phyloP scores from a whole-genome alignment of 2,797 vertebrate genomes.

The Ataeniobius toweri region DNA sequence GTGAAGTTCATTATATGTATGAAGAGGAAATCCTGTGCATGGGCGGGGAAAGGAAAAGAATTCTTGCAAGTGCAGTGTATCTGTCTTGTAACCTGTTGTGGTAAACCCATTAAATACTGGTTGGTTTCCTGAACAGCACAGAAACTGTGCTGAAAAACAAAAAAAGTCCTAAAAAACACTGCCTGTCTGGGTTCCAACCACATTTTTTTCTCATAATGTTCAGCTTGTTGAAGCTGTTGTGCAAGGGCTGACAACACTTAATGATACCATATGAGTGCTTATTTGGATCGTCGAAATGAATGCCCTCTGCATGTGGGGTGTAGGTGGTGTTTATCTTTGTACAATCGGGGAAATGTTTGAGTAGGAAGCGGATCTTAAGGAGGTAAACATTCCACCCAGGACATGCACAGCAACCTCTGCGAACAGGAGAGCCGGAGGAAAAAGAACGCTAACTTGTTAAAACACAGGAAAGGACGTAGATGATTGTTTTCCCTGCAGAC shows the following conservation, averaged over 20 bases:
- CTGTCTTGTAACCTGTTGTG: constrained; percentile 43
- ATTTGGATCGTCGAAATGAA: constrained; percentile 30
- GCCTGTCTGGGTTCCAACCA: constrained; percentile 1
- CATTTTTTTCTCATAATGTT: not conserved
- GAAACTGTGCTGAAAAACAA: constrained; percentile 29
- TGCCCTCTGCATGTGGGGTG: constrained; percentile 20
- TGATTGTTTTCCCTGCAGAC: constrained; percentile 9
- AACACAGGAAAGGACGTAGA: constrained; percentile 25
- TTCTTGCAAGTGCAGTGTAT: constrained; percentile 25
- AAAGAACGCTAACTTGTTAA: constrained; percentile 27
- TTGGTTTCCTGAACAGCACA: constrained; percentile 52
- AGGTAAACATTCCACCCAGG: constrained; percentile 43
- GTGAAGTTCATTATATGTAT: constrained; percentile 27
- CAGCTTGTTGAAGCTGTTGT: constrained; percentile 3
- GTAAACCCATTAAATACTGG: constrained; percentile 37
- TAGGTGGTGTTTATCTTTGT: constrained; percentile 26
- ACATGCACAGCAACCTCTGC: constrained; percentile 24
- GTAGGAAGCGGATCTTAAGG: constrained; percentile 31
- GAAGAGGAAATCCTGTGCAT: constrained; percentile 68
- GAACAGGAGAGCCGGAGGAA: constrained; percentile 33
- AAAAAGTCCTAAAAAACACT: constrained; percentile 11
- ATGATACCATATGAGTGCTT: constrained; percentile 11
- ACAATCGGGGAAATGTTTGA: constrained; percentile 39
- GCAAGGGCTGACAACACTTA: constrained; percentile 19
- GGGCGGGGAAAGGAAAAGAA: constrained; percentile 32